Evolutionary conservation across 1,140 invertebrate species (phyloP), one percentile per base, ranked within the genome.

Genomic region (Paralvinella palmiformis): DNA sequence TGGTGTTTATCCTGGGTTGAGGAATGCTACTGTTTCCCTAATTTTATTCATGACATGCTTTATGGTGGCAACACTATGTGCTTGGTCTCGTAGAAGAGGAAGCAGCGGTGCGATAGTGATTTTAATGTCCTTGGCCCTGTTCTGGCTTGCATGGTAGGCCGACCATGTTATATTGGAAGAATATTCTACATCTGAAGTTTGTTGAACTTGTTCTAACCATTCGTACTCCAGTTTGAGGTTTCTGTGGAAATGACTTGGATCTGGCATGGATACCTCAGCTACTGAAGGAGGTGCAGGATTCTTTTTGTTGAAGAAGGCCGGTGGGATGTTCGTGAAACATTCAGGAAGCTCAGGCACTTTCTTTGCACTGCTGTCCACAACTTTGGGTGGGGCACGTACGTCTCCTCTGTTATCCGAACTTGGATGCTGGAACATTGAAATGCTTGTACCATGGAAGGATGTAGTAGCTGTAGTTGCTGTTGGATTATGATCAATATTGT

Each of bases 1-100:
- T 29, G 56, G 37, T 15, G 53, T 35, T 64, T 72, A 71, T 20
- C 68, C 63, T 32, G 68, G 66, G 50, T 71, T 71, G 27, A 71
- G n/a, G 66, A 22, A 48, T 48, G 44, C 44, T 10, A 48, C 44
- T 10, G 44, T 48, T 2, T 24, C 44, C 20, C 45, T 15, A 35
- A 20, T 29, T 37, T 41, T 33, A 59, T 37, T 20, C 3, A 41
- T 52, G 20, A 59, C 32, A 59, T 64, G 70, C 13, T 36, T 45
- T n/a, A 72, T 63, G 63, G 67, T 67, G 48, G 67, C 53, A 22
- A 56, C 53, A 22, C 10, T 60, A 5, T 55, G 32, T 29, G 69
- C 55, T 22, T 56, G 6, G 20, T 71, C 67, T 15, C 27, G 32
- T 33, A 69, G 66, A 3, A 67, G 55, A 35, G 59, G 69, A 5